Evolutionary conservation across 1,140 invertebrate genomes (phyloP), one percentile per base, ranked within the genome.

Genomic region (Drosophila burlai): DNA sequence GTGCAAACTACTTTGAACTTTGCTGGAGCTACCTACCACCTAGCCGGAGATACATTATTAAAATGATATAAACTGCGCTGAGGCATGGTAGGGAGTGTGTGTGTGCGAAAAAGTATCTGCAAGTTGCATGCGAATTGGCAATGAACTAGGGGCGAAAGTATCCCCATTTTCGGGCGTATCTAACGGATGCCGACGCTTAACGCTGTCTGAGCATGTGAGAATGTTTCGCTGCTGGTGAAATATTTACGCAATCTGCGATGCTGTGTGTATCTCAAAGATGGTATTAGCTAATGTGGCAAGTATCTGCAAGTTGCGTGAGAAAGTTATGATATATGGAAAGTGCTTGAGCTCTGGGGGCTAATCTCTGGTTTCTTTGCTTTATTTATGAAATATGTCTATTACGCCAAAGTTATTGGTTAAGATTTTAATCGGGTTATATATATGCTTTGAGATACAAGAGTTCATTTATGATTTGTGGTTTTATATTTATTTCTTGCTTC

Each of bases 1-100:
- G 84, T 89, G 84, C 84, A 89, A 89, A 89, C 84, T 90, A 89
- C 71, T 84, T 87, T 79, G 84, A 90, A 84, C 73, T 84, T 80
- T 59, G 54, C 76, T 40, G 38, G 38, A 43, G 62, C 65, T 40
- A 18, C 66, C 54, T 57, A 40, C 65, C 42, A 85, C 64, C 80
- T 74, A 59, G 73, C 52, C 50, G 49, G 16, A 66, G 81, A 76
- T 84, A 89, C 85, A 89, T 90, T 89, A 89, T 89, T 89, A 89
- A 89, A 89, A 90, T 89, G 84, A 89, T 89, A 89, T 89, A 89
- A 89, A 89, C 81, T 89, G 47, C 75, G 73, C 66, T 50, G 76
- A 83, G 81, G 75, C 84, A 81, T 87, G 84, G 81, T 26, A 49
- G 47, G 6, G 45, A 13, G 43, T 5, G 42, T 45, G n/a, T 18